A percentile compares a stretch with the other conserved stretches of the same genome.
Conservation (phyloP, 2,113 vertebrate genomes). For the Prionailurus bengalensis region DNA sequence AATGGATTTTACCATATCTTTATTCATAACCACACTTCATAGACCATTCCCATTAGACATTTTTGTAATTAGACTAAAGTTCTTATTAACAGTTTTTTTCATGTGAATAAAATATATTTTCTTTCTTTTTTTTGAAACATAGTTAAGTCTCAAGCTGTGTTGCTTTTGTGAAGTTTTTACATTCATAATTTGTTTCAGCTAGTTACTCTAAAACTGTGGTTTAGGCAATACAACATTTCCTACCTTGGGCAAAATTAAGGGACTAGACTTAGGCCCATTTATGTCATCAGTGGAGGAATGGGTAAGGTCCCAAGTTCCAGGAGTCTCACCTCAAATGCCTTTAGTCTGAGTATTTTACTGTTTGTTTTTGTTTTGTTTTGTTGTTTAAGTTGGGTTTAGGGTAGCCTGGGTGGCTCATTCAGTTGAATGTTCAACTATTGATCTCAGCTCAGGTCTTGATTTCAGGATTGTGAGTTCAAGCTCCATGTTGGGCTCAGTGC, state of each 20-base stretch:
- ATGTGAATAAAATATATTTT: not conserved
- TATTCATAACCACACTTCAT: not conserved
- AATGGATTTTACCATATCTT: not conserved
- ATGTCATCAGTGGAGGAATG: not conserved
- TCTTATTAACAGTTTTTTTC: constrained; percentile 17
- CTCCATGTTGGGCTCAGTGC: too few relatives aligned
- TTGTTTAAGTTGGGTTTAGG: not conserved
- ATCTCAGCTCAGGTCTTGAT: too few relatives aligned
- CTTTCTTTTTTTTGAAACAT: not conserved
- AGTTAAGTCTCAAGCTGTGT: constrained; percentile 13
- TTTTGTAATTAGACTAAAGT: not conserved
- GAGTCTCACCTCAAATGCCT: not conserved
- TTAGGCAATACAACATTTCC: not conserved
- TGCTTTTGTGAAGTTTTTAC: not conserved
- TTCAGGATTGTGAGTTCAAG: too few relatives aligned
- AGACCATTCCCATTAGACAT: not conserved
- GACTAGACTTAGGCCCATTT: not conserved
- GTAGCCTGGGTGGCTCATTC: too few relatives aligned
- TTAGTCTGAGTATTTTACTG: not conserved
- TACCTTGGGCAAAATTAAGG: not conserved
- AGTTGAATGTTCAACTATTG: too few relatives aligned
- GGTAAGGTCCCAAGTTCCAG: not conserved
- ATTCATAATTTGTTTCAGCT: not conserved
- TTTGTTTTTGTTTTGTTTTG: not conserved
- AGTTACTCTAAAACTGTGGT: not conserved